These are phyloP conservation scores for Ctenicera cuprea DNA, from an alignment of 2,888 invertebrate genomes.

Conservation along the genomic window DNA sequence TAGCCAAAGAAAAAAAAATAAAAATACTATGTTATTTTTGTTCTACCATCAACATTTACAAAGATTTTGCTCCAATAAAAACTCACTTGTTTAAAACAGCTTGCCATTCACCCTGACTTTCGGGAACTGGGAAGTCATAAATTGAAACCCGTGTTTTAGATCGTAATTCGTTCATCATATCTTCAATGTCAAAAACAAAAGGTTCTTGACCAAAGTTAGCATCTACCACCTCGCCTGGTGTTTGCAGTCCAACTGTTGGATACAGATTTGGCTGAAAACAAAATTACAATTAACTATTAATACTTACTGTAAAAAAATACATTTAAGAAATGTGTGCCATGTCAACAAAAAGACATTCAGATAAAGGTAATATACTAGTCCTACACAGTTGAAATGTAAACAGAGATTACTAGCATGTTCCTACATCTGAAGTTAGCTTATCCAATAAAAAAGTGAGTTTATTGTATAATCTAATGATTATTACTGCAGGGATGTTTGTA, in stretches of 20 bases:
- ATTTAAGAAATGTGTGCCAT: not conserved
- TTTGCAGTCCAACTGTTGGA: slow-evolving; percentile 98
- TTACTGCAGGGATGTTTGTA: too few relatives aligned
- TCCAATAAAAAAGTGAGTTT: too few relatives aligned
- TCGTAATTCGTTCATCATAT: slow-evolving; percentile 95
- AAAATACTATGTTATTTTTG: too few relatives aligned
- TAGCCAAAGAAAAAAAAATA: not conserved
- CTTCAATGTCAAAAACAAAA: slow-evolving; percentile 98
- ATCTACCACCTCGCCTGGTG: slow-evolving; percentile 98
- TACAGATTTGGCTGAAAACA: slow-evolving; percentile 90
- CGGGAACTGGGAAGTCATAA: slow-evolving; percentile 90
- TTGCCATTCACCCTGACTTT: slow-evolving; percentile 94
- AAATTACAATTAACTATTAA: slow-evolving; percentile 34
- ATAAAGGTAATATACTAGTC: too few relatives aligned
- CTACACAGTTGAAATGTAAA: too few relatives aligned
- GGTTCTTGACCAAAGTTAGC: slow-evolving; percentile 99
- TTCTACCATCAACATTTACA: too few relatives aligned
- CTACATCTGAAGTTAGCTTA: too few relatives aligned
- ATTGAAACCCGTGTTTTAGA: slow-evolving; percentile 89
- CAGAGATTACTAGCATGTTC: too few relatives aligned
- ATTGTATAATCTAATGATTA: too few relatives aligned
- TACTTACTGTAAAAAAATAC: slow-evolving; percentile 40
- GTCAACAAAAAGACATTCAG: too few relatives aligned
- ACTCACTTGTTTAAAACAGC: slow-evolving; percentile 91
- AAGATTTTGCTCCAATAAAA: too few relatives aligned